Base-by-base conservation (phyloP, 2,113 vertebrate genomes). In the Mormyrus lacerda region DNA sequence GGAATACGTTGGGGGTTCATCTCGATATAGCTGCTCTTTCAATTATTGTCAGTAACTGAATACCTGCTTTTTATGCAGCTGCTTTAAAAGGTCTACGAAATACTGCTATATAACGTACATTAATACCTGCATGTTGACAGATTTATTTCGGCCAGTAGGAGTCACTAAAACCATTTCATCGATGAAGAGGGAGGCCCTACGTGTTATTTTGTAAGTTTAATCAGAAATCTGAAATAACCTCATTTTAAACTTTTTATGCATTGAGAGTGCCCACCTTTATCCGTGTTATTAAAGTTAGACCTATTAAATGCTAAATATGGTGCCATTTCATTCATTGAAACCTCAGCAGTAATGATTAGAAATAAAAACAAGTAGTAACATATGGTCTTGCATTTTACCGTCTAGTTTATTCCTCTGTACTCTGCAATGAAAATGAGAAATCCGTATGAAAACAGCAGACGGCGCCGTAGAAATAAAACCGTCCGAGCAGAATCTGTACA, bases 121-220 rank as follows among this genome's bases (percentile, higher is more conserved):
- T 39, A 42, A 19, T 19, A 39, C 73, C 73, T 76, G 73, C 73
- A 7, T 39, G 3, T 19, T 76, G 13, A 42, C 35, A 76, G 31
- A 42, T 76, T 76, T 76, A 76, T 76, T 76, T 42, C 61, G n/a
- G 35, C 73, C 73, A 79, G 73, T 6, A 79, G 73, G 73, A 79
- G 73, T 79, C 73, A 79, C 73, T 79, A 79, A 79, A 79, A 79
- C 73, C 73, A 79, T 79, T 39, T 73, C 65, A 42, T 79, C 13
- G 19, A 79, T 42, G 35, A 79, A 79, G 31, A 13, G 13, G 73
- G 35, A 76, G 4, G 69, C 4, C 3, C 10, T 31, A 31, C 10
- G n/a, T 69, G 61, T 11, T 42, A 35, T 42, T 35, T 79, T 39
- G 31, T 19, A 79, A 79, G 13, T 79, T 79, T 42, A 42, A n/a